A percentile compares a stretch with the other conserved stretches of the same genome.
Conservation (phyloP, 2,888 invertebrate genomes). For the Hemicrepidius hirtus region DNA sequence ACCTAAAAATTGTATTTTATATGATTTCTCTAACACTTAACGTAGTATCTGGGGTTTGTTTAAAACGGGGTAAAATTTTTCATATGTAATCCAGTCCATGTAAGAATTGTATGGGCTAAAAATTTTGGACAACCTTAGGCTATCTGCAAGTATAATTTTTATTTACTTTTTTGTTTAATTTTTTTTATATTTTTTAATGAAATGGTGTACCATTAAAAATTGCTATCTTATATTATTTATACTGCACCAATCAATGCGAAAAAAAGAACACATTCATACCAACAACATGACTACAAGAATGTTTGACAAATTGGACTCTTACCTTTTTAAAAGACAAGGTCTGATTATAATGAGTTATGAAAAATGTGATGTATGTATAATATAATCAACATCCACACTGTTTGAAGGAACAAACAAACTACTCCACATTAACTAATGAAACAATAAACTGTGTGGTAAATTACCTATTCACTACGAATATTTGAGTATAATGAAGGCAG, state of each 20-base stretch:
- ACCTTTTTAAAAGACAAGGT: slow-evolving; percentile 32
- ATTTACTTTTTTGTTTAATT: too few relatives aligned
- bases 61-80: too few relatives aligned
- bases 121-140: too few relatives aligned
- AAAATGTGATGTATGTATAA: slow-evolving; percentile 26
- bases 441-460: slow-evolving; percentile 40
- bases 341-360: slow-evolving; percentile 30
- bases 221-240: neutral
- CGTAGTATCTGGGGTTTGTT: too few relatives aligned
- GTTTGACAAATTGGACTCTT: slow-evolving; percentile 18
- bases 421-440: slow-evolving; percentile 37
- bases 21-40: too few relatives aligned
- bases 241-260: slow-evolving; percentile 8
- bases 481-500: slow-evolving; percentile 65
- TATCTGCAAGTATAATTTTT: too few relatives aligned
- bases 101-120: too few relatives aligned
- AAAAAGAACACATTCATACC: slow-evolving; percentile 12
- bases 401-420: slow-evolving; percentile 43
- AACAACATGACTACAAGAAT: slow-evolving; percentile 16
- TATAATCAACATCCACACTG: slow-evolving; percentile 36
- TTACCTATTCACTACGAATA: slow-evolving; percentile 47
- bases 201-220: too few relatives aligned
- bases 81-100: too few relatives aligned
- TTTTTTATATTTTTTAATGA: too few relatives aligned
- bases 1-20: too few relatives aligned